Evolutionary conservation across 2,888 invertebrate species (phyloP).

Genomic region (Drosophila leonis): DNA sequence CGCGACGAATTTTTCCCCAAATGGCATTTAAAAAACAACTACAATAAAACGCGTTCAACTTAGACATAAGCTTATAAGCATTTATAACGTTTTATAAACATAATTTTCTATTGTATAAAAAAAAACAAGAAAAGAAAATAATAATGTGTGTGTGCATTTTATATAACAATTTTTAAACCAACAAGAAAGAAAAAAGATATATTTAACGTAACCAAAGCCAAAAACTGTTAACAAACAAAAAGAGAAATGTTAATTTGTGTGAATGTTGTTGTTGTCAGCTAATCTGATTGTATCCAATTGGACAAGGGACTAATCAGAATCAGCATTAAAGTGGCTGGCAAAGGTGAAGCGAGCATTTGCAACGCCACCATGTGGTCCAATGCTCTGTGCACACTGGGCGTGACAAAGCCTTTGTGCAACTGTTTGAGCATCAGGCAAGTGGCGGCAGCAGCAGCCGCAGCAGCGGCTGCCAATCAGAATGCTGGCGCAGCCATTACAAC

Average conservation of each 20-base stretch:
- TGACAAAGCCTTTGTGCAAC: conserved; percentile 86
- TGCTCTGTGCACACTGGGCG: conserved; percentile 86
- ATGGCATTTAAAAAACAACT: conserved; percentile 71
- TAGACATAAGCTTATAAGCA: conserved; percentile 47
- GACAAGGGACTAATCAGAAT: conserved; percentile 31
- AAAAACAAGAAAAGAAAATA: background rate
- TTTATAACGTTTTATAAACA: conserved; percentile 56
- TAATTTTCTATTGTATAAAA: conserved; percentile 35
- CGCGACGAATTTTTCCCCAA: conserved; percentile 68
- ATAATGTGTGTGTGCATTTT: conserved; percentile 40
- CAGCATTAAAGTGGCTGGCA: conserved; percentile 80
- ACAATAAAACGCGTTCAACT: conserved; percentile 53
- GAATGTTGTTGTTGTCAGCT: conserved; percentile 20
- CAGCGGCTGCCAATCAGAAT: conserved; percentile 79
- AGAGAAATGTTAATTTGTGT: conserved; percentile 21
- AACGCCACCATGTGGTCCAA: conserved; percentile 85
- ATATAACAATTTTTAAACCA: conserved; percentile 51
- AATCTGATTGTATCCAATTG: conserved; percentile 26
- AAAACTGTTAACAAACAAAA: conserved; percentile 3
- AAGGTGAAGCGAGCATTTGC: conserved; percentile 73
- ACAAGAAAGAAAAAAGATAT: background rate
- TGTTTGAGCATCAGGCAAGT: conserved; percentile 86
- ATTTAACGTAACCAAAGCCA: conserved; percentile 3
- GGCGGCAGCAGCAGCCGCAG: conserved; percentile 83
- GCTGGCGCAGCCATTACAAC: conserved; percentile 77